Evolutionary conservation across 2,888 invertebrate species (phyloP).

Genomic region (Synanthedon myopaeformis): DNA sequence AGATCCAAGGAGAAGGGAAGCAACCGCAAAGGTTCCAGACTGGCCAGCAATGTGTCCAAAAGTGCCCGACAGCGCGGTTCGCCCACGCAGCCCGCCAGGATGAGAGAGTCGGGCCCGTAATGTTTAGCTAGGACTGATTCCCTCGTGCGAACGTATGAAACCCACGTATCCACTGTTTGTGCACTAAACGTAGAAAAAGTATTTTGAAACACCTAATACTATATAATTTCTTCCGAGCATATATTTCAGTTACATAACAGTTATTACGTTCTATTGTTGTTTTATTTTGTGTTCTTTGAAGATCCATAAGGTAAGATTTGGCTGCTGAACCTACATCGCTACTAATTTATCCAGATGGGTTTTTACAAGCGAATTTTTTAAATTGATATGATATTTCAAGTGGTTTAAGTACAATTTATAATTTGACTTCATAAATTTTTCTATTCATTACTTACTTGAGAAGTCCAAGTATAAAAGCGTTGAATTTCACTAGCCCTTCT

Average conservation of each 20-base stretch:
- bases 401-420: background rate
- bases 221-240: too few relatives aligned
- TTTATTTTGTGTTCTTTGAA: too few relatives aligned
- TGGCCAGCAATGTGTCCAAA: slow-evolving; percentile 80
- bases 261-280: too few relatives aligned
- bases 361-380: background rate
- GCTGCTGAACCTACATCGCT: too few relatives aligned
- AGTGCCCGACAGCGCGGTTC: slow-evolving; percentile 70
- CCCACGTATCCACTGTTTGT: slow-evolving; percentile 90
- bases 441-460: slow-evolving; percentile 75
- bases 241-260: too few relatives aligned
- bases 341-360: too few relatives aligned
- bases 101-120: slow-evolving; percentile 80
- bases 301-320: too few relatives aligned
- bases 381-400: background rate
- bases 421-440: background rate
- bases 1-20: slow-evolving; percentile 86
- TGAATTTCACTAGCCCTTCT: slow-evolving; percentile 88
- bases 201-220: too few relatives aligned
- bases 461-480: slow-evolving; percentile 88
- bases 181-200: slow-evolving; percentile 60
- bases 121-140: slow-evolving; percentile 85
- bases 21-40: slow-evolving; percentile 82
- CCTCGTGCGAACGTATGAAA: slow-evolving; percentile 85
- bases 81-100: slow-evolving; percentile 73